Conservation (phyloP, 2,113 vertebrate species). For the Sardina pilchardus region DNA sequence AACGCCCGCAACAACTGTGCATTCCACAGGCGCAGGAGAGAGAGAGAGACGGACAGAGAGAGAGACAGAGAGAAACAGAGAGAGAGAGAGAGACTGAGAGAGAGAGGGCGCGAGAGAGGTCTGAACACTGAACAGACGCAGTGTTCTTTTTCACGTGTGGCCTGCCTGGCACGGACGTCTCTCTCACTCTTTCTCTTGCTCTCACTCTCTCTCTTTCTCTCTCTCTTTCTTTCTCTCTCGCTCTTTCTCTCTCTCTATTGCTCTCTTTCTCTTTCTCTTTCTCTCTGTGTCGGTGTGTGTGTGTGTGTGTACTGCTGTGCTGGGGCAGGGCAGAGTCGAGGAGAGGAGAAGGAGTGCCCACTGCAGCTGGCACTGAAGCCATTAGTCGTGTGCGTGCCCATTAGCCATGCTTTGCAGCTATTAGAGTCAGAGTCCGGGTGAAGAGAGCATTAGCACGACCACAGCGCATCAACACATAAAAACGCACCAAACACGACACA, state of each 20-base stretch:
- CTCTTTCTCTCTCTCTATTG: no score
- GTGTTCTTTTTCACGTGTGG: constrained; percentile 8
- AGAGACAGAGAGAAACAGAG: neutral
- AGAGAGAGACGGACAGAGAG: neutral
- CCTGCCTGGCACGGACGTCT: neutral
- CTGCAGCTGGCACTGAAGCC: neutral
- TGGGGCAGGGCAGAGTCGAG: neutral
- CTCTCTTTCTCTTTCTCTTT: neutral
- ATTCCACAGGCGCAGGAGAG: neutral
- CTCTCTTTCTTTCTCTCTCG: no score
- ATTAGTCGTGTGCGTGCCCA: neutral
- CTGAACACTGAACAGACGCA: constrained; percentile 10
- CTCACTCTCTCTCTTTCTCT: no score
- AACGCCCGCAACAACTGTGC: constrained; percentile 6
- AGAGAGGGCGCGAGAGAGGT: neutral
- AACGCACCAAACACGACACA: neutral
- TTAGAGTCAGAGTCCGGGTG: neutral
- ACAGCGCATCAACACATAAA: no score
- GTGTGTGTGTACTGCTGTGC: neutral
- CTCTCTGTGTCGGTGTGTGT: constrained; percentile 11
- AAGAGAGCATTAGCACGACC: neutral
- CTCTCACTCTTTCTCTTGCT: neutral
- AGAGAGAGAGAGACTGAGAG: neutral
- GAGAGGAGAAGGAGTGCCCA: neutral
- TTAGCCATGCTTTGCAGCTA: neutral